Evolutionary conservation across 2,888 invertebrate species (phyloP).

Genomic region (Spatulosminthurus flaviceps): DNA sequence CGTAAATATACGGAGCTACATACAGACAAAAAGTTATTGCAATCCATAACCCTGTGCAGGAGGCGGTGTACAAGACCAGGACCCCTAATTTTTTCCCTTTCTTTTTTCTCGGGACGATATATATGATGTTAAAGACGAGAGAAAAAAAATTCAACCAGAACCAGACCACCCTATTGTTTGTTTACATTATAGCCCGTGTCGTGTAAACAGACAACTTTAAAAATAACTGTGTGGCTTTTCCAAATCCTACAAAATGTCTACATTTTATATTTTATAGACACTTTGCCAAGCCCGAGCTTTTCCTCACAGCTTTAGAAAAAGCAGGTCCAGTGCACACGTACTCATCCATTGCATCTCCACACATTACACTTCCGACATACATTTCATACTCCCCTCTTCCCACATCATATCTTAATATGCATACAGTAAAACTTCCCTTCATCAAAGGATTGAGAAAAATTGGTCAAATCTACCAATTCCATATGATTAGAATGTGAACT

Average conservation of each 20-base stretch:
- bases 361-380: background rate
- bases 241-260: slow-evolving; percentile 7
- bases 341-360: background rate
- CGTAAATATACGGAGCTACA: background rate
- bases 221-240: slow-evolving; percentile 42
- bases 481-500: slow-evolving; percentile 2
- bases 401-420: no score
- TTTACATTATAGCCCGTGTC: slow-evolving; percentile 37
- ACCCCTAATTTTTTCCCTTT: background rate
- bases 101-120: background rate
- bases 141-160: slow-evolving; percentile 20
- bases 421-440: no score
- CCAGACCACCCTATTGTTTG: slow-evolving; percentile 47
- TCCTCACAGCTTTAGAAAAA: no score
- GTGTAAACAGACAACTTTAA: slow-evolving; percentile 46
- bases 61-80: background rate
- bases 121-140: background rate
- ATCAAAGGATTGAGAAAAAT: no score
- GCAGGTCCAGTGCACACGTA: no score
- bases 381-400: no score
- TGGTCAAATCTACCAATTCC: no score
- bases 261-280: slow-evolving; percentile 18
- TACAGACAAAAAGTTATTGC: no score
- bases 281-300: background rate
- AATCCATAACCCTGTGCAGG: no score